phyloP scores from a whole-genome alignment of 1,140 invertebrate genomes.

The Stegodyphus dumicola region DNA sequence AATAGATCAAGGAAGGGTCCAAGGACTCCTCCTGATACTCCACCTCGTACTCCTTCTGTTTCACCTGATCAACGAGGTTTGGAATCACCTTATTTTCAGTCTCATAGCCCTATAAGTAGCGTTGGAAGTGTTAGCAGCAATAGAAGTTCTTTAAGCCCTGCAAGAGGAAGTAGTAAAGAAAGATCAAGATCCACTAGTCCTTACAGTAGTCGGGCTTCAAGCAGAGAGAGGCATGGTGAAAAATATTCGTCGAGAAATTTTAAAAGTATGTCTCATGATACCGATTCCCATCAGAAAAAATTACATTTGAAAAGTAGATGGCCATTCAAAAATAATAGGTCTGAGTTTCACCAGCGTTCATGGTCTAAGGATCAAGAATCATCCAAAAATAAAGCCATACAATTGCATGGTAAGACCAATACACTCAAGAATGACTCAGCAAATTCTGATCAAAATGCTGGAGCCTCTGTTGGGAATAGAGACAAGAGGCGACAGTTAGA shows the following conservation, averaged over 20 bases:
- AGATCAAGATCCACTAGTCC: slow-evolving; percentile 57
- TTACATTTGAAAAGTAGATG: slow-evolving; percentile 6
- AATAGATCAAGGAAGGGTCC: slow-evolving; percentile 59
- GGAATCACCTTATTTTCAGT: slow-evolving; percentile 53
- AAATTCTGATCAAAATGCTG: slow-evolving; percentile 29
- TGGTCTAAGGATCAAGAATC: slow-evolving; percentile 42
- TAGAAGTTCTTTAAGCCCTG: slow-evolving; percentile 37
- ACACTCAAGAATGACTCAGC: slow-evolving; percentile 20
- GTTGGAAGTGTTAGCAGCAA: slow-evolving; percentile 55
- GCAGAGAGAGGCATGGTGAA: slow-evolving; percentile 27
- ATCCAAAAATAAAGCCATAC: slow-evolving; percentile 17
- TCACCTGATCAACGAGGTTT: slow-evolving; percentile 61
- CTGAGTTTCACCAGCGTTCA: slow-evolving; percentile 13
- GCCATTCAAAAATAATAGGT: slow-evolving; percentile 17
- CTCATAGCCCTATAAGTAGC: slow-evolving; percentile 61
- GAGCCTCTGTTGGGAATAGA: not conserved
- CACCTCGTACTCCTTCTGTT: slow-evolving; percentile 64
- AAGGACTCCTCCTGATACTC: slow-evolving; percentile 65
- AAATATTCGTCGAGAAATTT: slow-evolving; percentile 33
- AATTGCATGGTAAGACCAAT: slow-evolving; percentile 18
- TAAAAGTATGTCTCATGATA: slow-evolving; percentile 17
- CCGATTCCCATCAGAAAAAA: slow-evolving; percentile 40
- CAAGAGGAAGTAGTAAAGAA: slow-evolving; percentile 43
- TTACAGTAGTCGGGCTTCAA: slow-evolving; percentile 52
- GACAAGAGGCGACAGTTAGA: slow-evolving; percentile 44